phyloP scores from a whole-genome alignment of 2,113 vertebrate genomes.

The Axis porcinus region DNA sequence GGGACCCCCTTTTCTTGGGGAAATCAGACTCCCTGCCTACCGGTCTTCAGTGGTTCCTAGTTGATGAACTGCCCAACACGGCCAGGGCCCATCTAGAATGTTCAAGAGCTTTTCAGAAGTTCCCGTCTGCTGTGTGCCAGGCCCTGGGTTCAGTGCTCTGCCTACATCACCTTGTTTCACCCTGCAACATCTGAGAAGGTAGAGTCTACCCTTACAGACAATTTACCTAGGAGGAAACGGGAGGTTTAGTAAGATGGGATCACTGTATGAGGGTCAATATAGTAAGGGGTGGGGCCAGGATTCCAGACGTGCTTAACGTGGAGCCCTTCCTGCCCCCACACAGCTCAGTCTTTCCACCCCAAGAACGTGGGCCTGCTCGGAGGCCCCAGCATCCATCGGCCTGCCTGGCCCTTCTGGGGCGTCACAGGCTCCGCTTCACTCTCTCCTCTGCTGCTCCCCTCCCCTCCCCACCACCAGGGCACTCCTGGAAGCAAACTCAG shows the following conservation, averaged over 20 bases:
- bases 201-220: not conserved
- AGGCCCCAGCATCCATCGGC: not conserved
- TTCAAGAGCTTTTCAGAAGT: not conserved
- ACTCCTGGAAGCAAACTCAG: not conserved
- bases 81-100: not conserved
- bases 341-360: not conserved
- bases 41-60: not conserved
- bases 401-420: not conserved
- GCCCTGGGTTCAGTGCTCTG: not conserved
- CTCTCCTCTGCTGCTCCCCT: not conserved
- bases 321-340: not conserved
- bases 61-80: not conserved
- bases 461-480: not conserved
- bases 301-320: not conserved
- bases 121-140: not conserved
- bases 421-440: not conserved
- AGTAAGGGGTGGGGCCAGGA: not conserved
- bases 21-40: not conserved
- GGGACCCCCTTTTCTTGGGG: not conserved
- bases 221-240: not conserved
- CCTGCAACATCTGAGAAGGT: not conserved
- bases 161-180: not conserved
- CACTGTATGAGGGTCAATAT: not conserved
- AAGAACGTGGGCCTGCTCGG: accelerated
- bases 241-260: not conserved